These are phyloP conservation scores for Dysmachus trigonus DNA, from an alignment of 2,888 invertebrate species.

Conservation along the genomic window DNA sequence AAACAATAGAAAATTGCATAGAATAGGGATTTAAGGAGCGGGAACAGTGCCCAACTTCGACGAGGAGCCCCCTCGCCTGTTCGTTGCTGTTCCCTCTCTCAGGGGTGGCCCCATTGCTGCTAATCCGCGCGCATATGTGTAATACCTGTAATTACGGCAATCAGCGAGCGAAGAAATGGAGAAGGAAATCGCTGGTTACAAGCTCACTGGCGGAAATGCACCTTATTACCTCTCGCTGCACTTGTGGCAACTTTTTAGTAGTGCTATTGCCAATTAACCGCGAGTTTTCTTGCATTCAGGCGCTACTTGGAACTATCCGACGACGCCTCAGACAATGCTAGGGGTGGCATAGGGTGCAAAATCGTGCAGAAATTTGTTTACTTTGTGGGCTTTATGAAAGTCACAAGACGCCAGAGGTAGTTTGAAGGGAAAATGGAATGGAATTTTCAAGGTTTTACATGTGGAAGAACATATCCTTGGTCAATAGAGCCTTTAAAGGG, in stretches of 20 bases:
- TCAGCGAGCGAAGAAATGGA: neutral
- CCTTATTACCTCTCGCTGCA: neutral
- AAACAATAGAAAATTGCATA: conserved; percentile 33
- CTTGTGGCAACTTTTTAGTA: neutral
- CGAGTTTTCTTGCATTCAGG: neutral
- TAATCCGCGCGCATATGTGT: neutral
- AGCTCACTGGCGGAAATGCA: neutral
- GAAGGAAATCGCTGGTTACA: neutral
- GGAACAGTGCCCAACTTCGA: neutral
- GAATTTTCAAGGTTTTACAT: neutral
- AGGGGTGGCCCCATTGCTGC: neutral
- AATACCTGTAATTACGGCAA: neutral
- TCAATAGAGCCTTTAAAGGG: neutral
- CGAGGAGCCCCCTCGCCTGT: neutral
- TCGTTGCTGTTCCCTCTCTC: neutral
- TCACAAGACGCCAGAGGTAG: neutral
- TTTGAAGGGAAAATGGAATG: neutral
- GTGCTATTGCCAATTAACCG: neutral
- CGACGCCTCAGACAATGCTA: neutral
- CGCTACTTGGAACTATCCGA: neutral
- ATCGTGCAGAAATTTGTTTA: neutral
- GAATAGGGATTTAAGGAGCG: conserved; percentile 6
- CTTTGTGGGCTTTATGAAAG: neutral
- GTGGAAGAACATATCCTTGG: neutral
- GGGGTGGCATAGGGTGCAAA: neutral